Evolutionary conservation across 2,888 invertebrate species (phyloP).

Genomic region (Maniola hyperantus): DNA sequence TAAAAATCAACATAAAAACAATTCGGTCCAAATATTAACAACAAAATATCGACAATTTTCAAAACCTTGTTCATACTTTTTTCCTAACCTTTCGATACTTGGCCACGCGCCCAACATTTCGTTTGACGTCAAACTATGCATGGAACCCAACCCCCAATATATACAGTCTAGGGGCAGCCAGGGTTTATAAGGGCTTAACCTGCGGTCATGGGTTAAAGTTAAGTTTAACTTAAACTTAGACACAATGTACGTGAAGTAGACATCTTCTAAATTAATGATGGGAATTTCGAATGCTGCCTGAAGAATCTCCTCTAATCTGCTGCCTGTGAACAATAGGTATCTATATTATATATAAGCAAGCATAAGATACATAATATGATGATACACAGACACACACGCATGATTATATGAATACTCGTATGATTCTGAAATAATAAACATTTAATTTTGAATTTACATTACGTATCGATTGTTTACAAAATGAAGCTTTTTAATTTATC

Average conservation of each 20-base stretch:
- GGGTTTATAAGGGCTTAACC: constrained; percentile 70
- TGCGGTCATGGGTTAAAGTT: constrained; percentile 79
- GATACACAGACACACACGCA: too few relatives aligned
- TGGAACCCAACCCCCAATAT: constrained; percentile 55
- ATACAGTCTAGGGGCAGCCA: constrained; percentile 52
- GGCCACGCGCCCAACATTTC: constrained; percentile 56
- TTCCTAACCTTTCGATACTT: constrained; percentile 43
- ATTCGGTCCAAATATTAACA: constrained; percentile 47
- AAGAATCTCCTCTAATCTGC: constrained; percentile 66
- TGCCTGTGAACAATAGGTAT: constrained; percentile 52
- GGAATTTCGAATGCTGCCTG: constrained; percentile 80
- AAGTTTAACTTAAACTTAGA: constrained; percentile 79
- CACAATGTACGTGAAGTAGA: constrained; percentile 87
- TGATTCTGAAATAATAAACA: too few relatives aligned
- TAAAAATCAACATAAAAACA: constrained; percentile 47
- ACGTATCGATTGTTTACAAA: too few relatives aligned
- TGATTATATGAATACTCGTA: too few relatives aligned
- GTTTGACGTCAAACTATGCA: constrained; percentile 54
- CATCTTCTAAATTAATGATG: constrained; percentile 87
- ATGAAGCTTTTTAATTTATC: too few relatives aligned
- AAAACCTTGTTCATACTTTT: constrained; percentile 31
- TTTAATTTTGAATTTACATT: too few relatives aligned
- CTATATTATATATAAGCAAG: too few relatives aligned
- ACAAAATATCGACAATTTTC: constrained; percentile 48
- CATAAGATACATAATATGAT: too few relatives aligned